A percentile compares a stretch with the other conserved stretches of the same genome.
Conservation (phyloP, 2,888 invertebrate species). For the Hanleya hanleyi region DNA sequence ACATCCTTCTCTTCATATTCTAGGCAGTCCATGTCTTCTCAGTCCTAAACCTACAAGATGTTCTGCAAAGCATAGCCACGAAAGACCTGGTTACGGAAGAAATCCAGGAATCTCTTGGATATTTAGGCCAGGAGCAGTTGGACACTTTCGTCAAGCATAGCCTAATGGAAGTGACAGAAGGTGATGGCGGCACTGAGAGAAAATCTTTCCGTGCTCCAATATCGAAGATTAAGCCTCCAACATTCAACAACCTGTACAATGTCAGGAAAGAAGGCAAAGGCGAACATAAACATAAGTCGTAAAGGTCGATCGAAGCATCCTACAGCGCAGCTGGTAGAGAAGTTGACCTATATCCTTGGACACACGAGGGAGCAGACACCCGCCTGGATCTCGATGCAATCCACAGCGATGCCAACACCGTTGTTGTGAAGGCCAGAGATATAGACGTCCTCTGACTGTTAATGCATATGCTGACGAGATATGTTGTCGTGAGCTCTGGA, state of each 20-base stretch:
- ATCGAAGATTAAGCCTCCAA: background rate
- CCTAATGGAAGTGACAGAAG: no score
- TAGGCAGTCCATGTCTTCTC: no score
- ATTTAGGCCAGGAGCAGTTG: no score
- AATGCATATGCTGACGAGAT: background rate
- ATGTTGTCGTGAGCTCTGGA: no score
- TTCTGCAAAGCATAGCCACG: no score
- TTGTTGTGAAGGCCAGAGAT: background rate
- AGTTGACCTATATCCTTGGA: background rate
- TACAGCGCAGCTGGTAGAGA: background rate
- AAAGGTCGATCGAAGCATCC: background rate
- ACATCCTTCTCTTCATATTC: no score
- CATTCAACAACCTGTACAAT: background rate
- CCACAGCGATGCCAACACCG: background rate
- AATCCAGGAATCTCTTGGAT: no score
- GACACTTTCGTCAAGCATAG: no score
- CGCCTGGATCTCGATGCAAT: background rate
- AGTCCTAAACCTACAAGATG: no score
- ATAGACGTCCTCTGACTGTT: background rate
- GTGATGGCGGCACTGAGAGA: no score
- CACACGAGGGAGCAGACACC: background rate
- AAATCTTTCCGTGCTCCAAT: no score
- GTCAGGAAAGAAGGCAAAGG: background rate
- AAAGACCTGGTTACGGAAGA: no score
- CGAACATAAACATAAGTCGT: background rate